Conservation (phyloP, 2,888 invertebrate genomes). For the Apamea epomidion region DNA sequence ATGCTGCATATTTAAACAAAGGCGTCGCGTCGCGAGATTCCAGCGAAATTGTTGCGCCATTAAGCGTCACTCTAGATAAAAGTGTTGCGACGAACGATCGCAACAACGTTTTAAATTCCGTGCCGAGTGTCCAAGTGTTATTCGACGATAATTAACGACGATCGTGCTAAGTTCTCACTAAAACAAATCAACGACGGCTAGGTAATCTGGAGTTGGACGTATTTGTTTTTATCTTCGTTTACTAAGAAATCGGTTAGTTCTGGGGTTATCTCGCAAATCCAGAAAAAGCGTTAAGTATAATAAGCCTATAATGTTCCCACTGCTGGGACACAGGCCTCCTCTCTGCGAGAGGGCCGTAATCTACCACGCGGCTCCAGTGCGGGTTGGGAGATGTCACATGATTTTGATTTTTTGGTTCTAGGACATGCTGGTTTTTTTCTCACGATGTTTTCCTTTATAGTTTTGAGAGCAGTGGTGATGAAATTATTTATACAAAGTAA, state of each 20-base stretch:
- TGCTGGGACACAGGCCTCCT: background rate
- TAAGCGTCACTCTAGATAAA: slow-evolving; percentile 68
- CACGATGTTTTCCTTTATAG: background rate
- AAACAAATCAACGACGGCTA: slow-evolving; percentile 25
- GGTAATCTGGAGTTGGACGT: slow-evolving; percentile 13
- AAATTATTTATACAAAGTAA: background rate
- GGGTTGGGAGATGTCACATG: background rate
- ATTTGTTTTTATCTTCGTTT: slow-evolving; percentile 18
- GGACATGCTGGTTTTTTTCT: background rate
- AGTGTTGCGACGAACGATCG: slow-evolving; percentile 56
- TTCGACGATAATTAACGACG: slow-evolving; percentile 61
- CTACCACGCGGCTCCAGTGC: background rate
- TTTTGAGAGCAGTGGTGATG: background rate
- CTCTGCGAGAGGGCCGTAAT: background rate
- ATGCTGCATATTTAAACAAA: slow-evolving; percentile 85
- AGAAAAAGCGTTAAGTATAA: slow-evolving; percentile 3
- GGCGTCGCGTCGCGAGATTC: slow-evolving; percentile 67
- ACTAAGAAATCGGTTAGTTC: background rate
- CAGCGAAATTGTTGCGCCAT: slow-evolving; percentile 67
- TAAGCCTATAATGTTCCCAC: background rate
- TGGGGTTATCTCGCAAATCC: slow-evolving; percentile 2
- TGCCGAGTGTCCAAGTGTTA: slow-evolving; percentile 59
- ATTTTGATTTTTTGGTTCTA: background rate
- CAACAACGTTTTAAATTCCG: slow-evolving; percentile 55
- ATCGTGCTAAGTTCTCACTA: slow-evolving; percentile 51